Evolutionary conservation across 2,888 invertebrate species (phyloP).

Genomic region (Noctua pronuba): DNA sequence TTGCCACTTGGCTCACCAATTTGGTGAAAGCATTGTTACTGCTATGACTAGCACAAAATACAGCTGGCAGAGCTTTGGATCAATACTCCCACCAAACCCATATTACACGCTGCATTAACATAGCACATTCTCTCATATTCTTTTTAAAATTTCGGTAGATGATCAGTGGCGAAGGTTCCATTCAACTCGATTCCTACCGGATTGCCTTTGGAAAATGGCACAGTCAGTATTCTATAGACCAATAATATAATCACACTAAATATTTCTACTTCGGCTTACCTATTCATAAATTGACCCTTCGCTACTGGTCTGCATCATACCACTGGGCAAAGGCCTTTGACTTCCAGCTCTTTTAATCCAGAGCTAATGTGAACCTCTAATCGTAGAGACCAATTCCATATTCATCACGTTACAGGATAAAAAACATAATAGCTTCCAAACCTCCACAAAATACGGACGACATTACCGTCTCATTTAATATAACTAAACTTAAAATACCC

Average conservation of each 20-base stretch:
- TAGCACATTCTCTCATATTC: not conserved
- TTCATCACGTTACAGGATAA: not conserved
- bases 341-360: not conserved
- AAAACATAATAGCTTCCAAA: constrained; percentile 5
- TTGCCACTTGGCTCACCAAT: not conserved
- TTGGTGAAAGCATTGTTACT: not conserved
- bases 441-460: constrained; percentile 44
- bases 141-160: not conserved
- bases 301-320: not conserved
- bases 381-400: not conserved
- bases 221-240: no score
- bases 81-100: not conserved
- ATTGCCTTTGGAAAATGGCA: no score
- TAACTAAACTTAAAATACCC: constrained; percentile 63
- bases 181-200: no score
- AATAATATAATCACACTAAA: no score
- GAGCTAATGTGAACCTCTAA: not conserved
- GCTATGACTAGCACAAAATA: not conserved
- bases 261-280: no score
- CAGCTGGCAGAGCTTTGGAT: no score
- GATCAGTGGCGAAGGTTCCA: no score
- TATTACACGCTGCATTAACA: not conserved
- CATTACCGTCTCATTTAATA: constrained; percentile 58
- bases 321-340: not conserved
- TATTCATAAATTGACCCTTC: no score